These are phyloP conservation scores for Sarcophaga bullata DNA, from an alignment of 1,140 invertebrate genomes.

Conservation along the genomic window DNA sequence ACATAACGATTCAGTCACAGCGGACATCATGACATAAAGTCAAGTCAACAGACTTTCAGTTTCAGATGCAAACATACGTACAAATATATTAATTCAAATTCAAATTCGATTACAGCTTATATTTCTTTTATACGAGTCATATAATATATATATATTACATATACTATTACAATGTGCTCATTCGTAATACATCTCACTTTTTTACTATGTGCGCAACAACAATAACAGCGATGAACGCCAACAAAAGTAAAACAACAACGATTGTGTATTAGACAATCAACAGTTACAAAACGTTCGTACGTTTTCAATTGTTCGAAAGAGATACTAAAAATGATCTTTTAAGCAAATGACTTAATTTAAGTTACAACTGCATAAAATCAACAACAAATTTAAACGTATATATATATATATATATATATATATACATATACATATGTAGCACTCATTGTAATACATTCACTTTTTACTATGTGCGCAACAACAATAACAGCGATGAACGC, in stretches of 20 bases:
- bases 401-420: neutral
- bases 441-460: constrained; percentile 20
- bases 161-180: neutral
- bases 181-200: constrained; percentile 24
- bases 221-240: no score
- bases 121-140: no score
- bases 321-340: constrained; percentile 25
- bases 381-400: neutral
- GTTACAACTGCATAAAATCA: neutral
- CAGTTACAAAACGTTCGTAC: neutral
- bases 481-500: no score
- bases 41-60: neutral
- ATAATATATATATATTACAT: neutral
- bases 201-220: neutral
- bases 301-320: neutral
- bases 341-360: constrained; percentile 14
- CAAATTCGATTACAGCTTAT: no score
- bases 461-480: neutral
- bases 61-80: neutral
- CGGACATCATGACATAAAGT: neutral
- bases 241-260: neutral
- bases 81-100: neutral
- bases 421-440: neutral
- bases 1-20: no score
- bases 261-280: neutral